A percentile compares a stretch with the other conserved stretches of the same genome.
These are phyloP conservation scores for Tenrec ecaudatus DNA, from an alignment of 2,113 vertebrate genomes.

Conservation along the genomic window DNA sequence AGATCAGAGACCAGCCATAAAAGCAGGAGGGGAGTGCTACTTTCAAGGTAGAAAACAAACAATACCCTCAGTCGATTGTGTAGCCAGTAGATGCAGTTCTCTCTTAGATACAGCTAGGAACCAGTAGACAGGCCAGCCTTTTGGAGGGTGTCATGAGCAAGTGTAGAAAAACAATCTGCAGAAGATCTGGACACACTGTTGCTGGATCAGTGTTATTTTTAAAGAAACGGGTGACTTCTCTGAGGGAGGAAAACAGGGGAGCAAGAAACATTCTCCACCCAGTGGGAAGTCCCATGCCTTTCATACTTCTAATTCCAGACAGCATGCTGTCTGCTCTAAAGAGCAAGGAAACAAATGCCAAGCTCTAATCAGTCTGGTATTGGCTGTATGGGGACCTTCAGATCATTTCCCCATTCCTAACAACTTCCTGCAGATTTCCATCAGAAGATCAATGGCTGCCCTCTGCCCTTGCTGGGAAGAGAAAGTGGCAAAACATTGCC, in stretches of 20 bases:
- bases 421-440: conserved; percentile 71
- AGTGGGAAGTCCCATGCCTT: conserved; percentile 78
- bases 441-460: conserved; percentile 71
- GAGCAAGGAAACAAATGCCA: conserved; percentile 83
- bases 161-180: neutral
- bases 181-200: neutral
- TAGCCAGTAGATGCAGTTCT: neutral
- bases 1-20: too few relatives aligned
- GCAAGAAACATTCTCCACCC: conserved; percentile 65
- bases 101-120: neutral
- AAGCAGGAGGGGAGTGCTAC: too few relatives aligned
- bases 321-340: conserved; percentile 77
- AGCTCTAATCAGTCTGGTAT: conserved; percentile 81
- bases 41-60: too few relatives aligned
- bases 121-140: accelerated
- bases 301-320: conserved; percentile 85
- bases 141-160: neutral
- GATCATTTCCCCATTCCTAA: conserved; percentile 75
- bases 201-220: conserved; percentile 14
- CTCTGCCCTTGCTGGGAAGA: conserved; percentile 76
- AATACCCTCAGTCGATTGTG: neutral
- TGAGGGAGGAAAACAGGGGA: conserved; percentile 66
- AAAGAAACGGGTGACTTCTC: conserved; percentile 59
- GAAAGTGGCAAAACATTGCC: conserved; percentile 59
- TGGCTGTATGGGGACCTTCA: conserved; percentile 71